Evolutionary conservation across 2,113 vertebrate genomes (phyloP), one percentile per base, ranked within the genome.

Genomic region (Pteropus alecto): DNA sequence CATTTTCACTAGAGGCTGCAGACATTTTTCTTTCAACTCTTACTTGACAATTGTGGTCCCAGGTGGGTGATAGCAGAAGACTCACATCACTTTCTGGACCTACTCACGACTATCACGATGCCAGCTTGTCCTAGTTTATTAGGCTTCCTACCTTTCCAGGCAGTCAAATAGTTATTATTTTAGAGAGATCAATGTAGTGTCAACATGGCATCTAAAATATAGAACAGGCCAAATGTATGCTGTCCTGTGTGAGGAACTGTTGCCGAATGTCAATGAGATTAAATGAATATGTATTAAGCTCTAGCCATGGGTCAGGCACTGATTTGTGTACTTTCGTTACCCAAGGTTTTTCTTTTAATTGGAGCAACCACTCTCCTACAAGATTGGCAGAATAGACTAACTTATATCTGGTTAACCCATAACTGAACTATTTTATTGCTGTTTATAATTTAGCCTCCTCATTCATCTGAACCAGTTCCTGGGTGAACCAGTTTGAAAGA

Each of bases 391-490:
- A 81, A 54, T 81, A 85, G 46, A 71, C 81, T 54, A 65, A 63
- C 30, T 71, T 35, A 41, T 38, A 94, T 78, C 54, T 86, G 71
- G 38, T 33, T 77, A 61, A 86, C 26, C 56, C 67, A 74, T 94
- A 68, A 94, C 88, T 77, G 63, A 77, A 61, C 48, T 88, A 33
- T 35, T 85, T 74, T 88, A 82, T 84, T 90, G 60, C 5, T n/a
- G 1, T 73, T 56, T 88, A 13, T 87, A 90, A 94, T 78, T 90
- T 82, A 93, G 87, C 51, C 46, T 90, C 73, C 48, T 88, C 63
- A 81, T 96, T 88, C 94, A 74, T 94, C 92, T 89, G 74, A 95
- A 94, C 35, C 63, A 82, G 43, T 78, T 93, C 58, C 78, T 83
- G 6, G 46, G 60, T 78, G 61, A 93, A 58, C 82, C 56, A 79